Conservation (phyloP, 1,140 invertebrate species). For the Aphelinus atriplicis region DNA sequence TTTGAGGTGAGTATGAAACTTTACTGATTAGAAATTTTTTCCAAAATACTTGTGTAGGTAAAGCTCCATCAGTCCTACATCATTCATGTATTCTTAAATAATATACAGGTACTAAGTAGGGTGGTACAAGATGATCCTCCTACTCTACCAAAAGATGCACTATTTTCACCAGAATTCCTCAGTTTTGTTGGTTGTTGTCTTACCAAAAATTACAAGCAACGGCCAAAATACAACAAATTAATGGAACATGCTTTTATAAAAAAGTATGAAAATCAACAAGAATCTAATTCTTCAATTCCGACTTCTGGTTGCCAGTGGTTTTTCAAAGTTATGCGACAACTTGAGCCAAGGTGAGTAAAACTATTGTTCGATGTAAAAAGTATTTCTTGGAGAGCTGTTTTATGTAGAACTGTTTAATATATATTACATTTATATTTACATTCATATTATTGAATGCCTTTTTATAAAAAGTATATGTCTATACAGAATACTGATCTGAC, state of each 20-base stretch:
- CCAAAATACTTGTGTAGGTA: too few species aligned
- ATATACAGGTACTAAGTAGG: slow-evolving; percentile 75
- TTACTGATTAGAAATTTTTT: too few species aligned
- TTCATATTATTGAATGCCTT: slow-evolving; percentile 23
- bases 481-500: slow-evolving; percentile 17
- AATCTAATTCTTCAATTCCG: slow-evolving; percentile 49
- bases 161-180: slow-evolving; percentile 70
- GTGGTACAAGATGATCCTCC: slow-evolving; percentile 90
- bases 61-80: neutral
- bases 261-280: slow-evolving; percentile 72
- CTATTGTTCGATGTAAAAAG: neutral
- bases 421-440: slow-evolving; percentile 3
- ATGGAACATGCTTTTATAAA: slow-evolving; percentile 90
- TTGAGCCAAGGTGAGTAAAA: slow-evolving; percentile 59
- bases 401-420: slow-evolving; percentile 35
- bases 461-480: slow-evolving; percentile 17
- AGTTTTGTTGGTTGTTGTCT: slow-evolving; percentile 77
- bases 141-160: slow-evolving; percentile 78
- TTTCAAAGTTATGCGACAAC: slow-evolving; percentile 58
- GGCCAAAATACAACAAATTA: slow-evolving; percentile 94
- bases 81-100: slow-evolving; percentile 46
- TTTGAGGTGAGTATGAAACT: slow-evolving; percentile 81
- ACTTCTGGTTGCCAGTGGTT: slow-evolving; percentile 62
- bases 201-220: slow-evolving; percentile 90
- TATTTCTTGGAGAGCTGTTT: slow-evolving; percentile 34